Conservation (phyloP, 2,113 vertebrate species). For the Xiphophorus hellerii region DNA sequence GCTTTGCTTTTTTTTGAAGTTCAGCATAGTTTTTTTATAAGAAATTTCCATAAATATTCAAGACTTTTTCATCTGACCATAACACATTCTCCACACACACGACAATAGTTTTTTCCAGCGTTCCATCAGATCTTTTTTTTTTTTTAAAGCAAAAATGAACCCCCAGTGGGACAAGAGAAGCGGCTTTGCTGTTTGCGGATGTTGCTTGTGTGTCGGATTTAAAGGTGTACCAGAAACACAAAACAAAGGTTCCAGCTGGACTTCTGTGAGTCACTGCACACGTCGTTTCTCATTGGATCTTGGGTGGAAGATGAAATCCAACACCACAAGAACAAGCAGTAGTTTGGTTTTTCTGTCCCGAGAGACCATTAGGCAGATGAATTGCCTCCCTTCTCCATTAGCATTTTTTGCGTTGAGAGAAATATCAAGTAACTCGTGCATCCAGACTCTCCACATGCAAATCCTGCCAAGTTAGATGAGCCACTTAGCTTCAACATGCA, state of each 20-base stretch:
- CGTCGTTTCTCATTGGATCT: background rate
- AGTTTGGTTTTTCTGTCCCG: background rate
- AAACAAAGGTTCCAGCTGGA: background rate
- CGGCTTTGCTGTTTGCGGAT: too few relatives aligned
- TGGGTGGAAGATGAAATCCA: background rate
- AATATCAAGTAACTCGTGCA: conserved; percentile 7
- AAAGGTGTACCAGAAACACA: too few relatives aligned
- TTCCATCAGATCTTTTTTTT: too few relatives aligned
- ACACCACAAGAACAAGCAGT: background rate
- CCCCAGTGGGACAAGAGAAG: too few relatives aligned
- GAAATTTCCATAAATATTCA: too few relatives aligned
- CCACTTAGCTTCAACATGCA: conserved; percentile 12
- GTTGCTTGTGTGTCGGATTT: too few relatives aligned
- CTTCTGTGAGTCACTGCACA: background rate
- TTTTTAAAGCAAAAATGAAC: too few relatives aligned
- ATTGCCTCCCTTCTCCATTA: conserved; percentile 1
- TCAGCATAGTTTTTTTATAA: too few relatives aligned
- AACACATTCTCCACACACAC: too few relatives aligned
- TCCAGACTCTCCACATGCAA: conserved; percentile 8
- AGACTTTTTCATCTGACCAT: too few relatives aligned
- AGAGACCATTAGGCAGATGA: background rate
- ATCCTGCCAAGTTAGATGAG: conserved; percentile 5
- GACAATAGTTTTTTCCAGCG: too few relatives aligned
- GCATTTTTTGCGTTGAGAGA: conserved; percentile 16
- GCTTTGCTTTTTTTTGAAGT: too few relatives aligned